phyloP scores from a whole-genome alignment of 2,113 vertebrate species.

The Nannospalax galili region DNA sequence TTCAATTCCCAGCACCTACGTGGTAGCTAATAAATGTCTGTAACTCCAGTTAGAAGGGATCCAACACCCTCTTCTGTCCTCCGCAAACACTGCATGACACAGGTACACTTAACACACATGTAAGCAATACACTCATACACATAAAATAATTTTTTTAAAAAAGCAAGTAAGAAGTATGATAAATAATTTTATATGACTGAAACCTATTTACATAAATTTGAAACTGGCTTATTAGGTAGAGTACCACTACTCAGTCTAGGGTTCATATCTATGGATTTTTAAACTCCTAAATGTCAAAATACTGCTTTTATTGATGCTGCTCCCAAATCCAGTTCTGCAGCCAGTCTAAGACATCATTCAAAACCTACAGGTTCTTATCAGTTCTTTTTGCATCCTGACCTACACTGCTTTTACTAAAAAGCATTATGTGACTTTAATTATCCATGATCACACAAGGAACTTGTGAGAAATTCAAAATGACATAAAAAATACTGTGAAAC shows the following conservation, averaged over 20 bases:
- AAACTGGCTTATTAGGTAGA: background rate
- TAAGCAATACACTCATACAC: no score
- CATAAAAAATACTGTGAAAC: background rate
- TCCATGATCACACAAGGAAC: background rate
- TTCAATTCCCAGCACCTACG: no score
- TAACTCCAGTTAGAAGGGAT: no score
- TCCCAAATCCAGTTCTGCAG: background rate
- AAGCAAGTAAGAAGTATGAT: background rate
- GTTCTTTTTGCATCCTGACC: background rate
- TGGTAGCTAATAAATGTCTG: no score
- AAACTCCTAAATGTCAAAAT: background rate
- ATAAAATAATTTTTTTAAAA: no score
- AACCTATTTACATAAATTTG: background rate
- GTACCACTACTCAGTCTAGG: background rate
- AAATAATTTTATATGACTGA: no score
- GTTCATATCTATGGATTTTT: background rate
- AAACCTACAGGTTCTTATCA: background rate
- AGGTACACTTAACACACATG: no score
- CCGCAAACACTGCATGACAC: no score
- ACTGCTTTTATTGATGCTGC: background rate
- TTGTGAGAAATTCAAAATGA: constrained; percentile 22
- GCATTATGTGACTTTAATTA: background rate
- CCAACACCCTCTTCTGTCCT: no score
- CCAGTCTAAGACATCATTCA: background rate
- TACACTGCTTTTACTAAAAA: background rate